Base-by-base conservation (phyloP, 2,113 vertebrate genomes). In the Helogale parvula region DNA sequence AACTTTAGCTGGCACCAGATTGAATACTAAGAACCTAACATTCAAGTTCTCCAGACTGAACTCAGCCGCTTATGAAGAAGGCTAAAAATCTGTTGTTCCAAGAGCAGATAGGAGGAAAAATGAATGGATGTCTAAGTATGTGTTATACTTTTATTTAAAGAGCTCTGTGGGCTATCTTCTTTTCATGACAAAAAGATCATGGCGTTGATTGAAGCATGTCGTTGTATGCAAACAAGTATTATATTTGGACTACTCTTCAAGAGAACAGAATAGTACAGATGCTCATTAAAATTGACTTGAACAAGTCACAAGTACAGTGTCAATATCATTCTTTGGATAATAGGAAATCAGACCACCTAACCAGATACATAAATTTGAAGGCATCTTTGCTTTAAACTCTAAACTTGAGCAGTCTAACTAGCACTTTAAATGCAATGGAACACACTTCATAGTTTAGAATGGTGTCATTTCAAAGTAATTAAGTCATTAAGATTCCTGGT, bases 141-240 rank as follows among this genome's bases (percentile, higher is more conserved):
- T 79, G 98, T 98, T 96, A 45, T 86, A 97, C 98, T 97, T 98
- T 97, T 93, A 96, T 98, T 98, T 98, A 96, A 90, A 97, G 98
- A 93, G 66, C 54, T 98, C 96, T 96, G 96, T 91, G 82, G 96
- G 97, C 90, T 97, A 4, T 72, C 80, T 71, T 88, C 76, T 68
- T 97, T 97, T 98, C 77, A 90, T 96, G 97, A 97, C 81, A 90
- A 97, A 98, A 97, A 97, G 92, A 97, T 95, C 91, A 52, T 25
- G 54, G 41, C 94, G 89, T 97, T 98, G 97, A 98, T 93, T 96
- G 93, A 94, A 82, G 60, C 31, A 92, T 92, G 82, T 88, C 96
- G 81, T 72, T 86, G 95, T 71, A 25, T 69, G 96, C 90, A 96
- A 98, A 97, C 65, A 96, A 96, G 66, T 47, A 94, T 77, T 83